A percentile compares a stretch with the other conserved stretches of the same genome.
Evolutionary conservation across 2,888 invertebrate species (phyloP).

Genomic region (Listrodromus nycthemerus): DNA sequence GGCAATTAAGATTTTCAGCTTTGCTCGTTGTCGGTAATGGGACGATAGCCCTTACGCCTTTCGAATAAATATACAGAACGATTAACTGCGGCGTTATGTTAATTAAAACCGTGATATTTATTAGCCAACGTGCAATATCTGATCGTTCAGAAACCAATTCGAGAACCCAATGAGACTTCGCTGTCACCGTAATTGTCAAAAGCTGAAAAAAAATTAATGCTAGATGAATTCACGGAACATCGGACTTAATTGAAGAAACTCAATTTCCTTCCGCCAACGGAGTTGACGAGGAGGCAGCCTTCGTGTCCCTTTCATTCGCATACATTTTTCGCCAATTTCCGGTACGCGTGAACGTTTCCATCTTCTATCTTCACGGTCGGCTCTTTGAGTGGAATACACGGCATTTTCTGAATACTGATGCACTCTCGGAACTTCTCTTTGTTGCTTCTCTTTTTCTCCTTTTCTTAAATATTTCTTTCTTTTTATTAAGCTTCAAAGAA

Average conservation of each 20-base stretch:
- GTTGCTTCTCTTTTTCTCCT: slow-evolving; percentile 18
- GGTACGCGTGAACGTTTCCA: not conserved
- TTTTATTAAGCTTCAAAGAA: not conserved
- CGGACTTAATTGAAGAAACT: slow-evolving; percentile 6
- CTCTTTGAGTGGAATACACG: slow-evolving; percentile 28
- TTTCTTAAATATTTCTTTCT: not conserved
- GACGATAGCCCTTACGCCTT: slow-evolving; percentile 31
- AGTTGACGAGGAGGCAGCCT: slow-evolving; percentile 32
- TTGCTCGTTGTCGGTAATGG: slow-evolving; percentile 30
- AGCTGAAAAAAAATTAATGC: not conserved
- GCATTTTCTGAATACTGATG: slow-evolving; percentile 48
- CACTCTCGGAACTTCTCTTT: slow-evolving; percentile 33
- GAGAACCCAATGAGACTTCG: not conserved
- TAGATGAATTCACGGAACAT: not conserved
- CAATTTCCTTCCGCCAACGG: slow-evolving; percentile 13
- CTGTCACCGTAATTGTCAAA: not conserved
- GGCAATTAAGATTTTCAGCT: slow-evolving; percentile 68
- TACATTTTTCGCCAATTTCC: slow-evolving; percentile 4
- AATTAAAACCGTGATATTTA: slow-evolving; percentile 78
- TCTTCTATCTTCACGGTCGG: not conserved
- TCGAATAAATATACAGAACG: slow-evolving; percentile 73
- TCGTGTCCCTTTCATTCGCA: slow-evolving; percentile 16
- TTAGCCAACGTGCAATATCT: slow-evolving; percentile 49
- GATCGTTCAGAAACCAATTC: not conserved
- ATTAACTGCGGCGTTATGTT: slow-evolving; percentile 77